Base-by-base conservation (phyloP, 2,797 vertebrate genomes). In the Leptoclinus maculatus region DNA sequence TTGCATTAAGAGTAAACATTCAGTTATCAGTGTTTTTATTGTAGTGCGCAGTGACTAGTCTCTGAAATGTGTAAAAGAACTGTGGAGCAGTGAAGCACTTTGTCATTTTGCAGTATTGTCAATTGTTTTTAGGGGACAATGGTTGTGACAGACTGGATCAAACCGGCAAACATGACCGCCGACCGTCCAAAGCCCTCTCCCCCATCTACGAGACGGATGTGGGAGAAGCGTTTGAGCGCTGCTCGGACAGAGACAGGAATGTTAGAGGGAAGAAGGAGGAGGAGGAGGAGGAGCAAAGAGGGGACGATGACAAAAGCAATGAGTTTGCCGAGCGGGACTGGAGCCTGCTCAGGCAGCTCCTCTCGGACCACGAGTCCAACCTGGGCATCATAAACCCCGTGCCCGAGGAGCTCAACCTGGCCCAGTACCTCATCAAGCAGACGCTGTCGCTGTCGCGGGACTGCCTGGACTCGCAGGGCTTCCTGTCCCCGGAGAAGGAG, bases 21-120 rank as follows among this genome's bases (percentile, higher is more conserved):
- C 60, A 82, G 82, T 84, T 58, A 56, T 88, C 66, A 78, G 47
- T 82, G 65, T 47, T 80, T 82, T 76, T 69, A 19, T 71, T 84
- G 71, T 81, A 62, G 63, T 69, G 63, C 66, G 38, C 63, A 76
- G 34, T 69, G 34, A 74, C 73, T 75, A 75, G 65, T 79, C 77
- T 85, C 51, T 79, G 23, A 87, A 73, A 51, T 81, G 36, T 60
- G 47, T 79, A 73, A 70, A 75, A 47, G 10, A 84, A 23, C 51
- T 72, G 43, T 74, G 79, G 66, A 86, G 87, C 91, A 89, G 77
- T 91, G 67, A 89, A 94, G 92, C 96, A 95, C 92, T 96, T 97
- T 97, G 97, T 99, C 97, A 99, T 96, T 99, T 95, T 97, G 92
- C 96, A 99, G 97, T 99, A 97, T 99, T 99, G 96, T 99, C 96